phyloP scores from a whole-genome alignment of 2,888 invertebrate genomes.

The Thereva nobilitata region DNA sequence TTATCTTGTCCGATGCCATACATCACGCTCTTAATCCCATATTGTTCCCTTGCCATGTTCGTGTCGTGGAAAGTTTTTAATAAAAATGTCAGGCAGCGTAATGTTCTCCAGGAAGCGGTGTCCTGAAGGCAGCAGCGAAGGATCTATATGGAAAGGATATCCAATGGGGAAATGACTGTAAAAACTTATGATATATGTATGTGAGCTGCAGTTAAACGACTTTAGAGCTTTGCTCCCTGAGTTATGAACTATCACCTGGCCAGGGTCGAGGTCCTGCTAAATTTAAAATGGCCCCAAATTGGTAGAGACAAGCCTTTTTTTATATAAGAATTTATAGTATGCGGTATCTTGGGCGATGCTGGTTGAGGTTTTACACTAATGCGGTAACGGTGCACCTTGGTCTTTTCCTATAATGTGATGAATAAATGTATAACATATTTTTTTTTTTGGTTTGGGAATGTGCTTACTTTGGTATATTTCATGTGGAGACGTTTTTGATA shows the following conservation, averaged over 20 bases:
- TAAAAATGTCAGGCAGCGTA: slow-evolving; percentile 36
- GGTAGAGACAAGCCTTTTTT: slow-evolving; percentile 14
- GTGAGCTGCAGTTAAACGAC: slow-evolving; percentile 34
- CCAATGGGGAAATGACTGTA: slow-evolving; percentile 7
- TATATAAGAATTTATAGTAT: slow-evolving; percentile 19
- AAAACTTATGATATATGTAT: slow-evolving; percentile 29
- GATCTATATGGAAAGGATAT: slow-evolving; percentile 6
- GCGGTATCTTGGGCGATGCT: too few species aligned
- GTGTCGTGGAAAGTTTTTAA: slow-evolving; percentile 38
- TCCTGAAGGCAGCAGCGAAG: not conserved
- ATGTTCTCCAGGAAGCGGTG: slow-evolving; percentile 14
- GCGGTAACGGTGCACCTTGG: too few species aligned
- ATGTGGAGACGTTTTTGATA: too few species aligned
- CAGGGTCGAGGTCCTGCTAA: slow-evolving; percentile 16
- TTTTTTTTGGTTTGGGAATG: too few species aligned
- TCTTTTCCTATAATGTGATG: too few species aligned
- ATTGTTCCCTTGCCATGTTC: slow-evolving; percentile 36
- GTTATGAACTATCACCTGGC: slow-evolving; percentile 32
- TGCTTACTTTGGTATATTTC: too few species aligned
- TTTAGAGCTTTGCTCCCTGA: slow-evolving; percentile 26
- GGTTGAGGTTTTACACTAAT: too few species aligned
- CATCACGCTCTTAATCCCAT: slow-evolving; percentile 36
- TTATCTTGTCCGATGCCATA: slow-evolving; percentile 37
- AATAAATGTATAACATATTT: too few species aligned
- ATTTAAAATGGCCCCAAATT: slow-evolving; percentile 29